Base-by-base conservation (phyloP, 2,113 vertebrate species). In the Zosterops borbonicus region DNA sequence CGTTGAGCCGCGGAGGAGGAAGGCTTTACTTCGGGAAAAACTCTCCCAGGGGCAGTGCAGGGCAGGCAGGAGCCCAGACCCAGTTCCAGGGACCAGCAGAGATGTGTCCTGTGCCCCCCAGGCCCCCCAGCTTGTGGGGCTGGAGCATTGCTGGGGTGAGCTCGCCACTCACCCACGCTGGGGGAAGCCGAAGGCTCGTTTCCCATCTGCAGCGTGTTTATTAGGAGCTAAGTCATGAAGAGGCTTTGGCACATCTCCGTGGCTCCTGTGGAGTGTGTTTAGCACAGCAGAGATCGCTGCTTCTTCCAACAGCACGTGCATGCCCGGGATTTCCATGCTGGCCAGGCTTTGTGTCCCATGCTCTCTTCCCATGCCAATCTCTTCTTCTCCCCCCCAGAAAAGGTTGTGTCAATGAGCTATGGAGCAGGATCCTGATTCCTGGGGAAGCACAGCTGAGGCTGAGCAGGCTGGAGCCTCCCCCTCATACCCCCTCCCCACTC, bases 221-320 rank as follows among this genome's bases (percentile, higher is more conserved):
- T 92, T 77, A 87, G 93, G 91, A 96, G 95, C 87, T 70, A 95
- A 95, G 87, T 59, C 83, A 63, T 68, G 88, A 50, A 55, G 94
- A 95, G 44, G 77, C 83, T 94, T 94, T 89, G 92, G 95, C 96
- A 95, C 87, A 60, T 89, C 78, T 31, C 74, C 1, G 65, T 77
- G 0, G 8, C 90, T 95, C 84, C 95, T 0, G 15, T 9, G 12
- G 92, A 94, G 93, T 4, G 1, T 29, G 83, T 89, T 94, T 83
- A 92, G 96, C 83, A 55, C 93, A 33, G 83, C 8, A 24, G 80
- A 85, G 89, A 91, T 73, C 35, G 1, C 52, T 42, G 73, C 73
- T 84, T 70, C 90, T 91, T 74, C 92, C 90, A 93, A 25, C 68
- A 18, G 9, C 94, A 87, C 29, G 44, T 71, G 94, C 7, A 0